Conservation (phyloP, 2,797 vertebrate species). For the Trematomus bernacchii region DNA sequence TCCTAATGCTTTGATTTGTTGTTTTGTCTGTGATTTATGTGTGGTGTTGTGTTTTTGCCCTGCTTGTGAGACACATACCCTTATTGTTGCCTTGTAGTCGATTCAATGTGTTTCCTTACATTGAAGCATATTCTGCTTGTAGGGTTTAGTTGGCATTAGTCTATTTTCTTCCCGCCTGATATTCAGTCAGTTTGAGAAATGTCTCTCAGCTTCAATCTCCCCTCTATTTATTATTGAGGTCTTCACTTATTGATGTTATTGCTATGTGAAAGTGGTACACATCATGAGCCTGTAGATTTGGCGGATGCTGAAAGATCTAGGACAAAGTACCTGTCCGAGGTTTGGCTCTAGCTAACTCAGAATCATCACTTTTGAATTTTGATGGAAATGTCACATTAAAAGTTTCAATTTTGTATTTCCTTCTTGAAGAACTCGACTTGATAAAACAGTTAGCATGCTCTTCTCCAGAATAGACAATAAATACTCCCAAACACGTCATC, state of each 20-base stretch:
- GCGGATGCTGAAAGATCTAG: neutral
- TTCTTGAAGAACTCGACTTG: neutral
- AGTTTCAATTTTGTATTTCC: neutral
- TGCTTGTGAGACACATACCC: neutral
- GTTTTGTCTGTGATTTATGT: neutral
- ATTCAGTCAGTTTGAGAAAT: neutral
- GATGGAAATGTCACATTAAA: slow-evolving; percentile 1
- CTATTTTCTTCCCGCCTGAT: neutral
- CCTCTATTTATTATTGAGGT: neutral
- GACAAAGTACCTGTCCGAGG: neutral
- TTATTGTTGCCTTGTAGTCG: neutral
- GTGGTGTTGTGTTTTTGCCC: neutral
- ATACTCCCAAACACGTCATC: neutral
- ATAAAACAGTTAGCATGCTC: neutral
- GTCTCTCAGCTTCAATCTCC: neutral
- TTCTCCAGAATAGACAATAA: neutral
- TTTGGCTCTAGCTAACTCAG: neutral
- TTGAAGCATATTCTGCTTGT: neutral
- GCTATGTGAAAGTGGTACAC: neutral
- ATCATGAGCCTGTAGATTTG: slow-evolving; percentile 8
- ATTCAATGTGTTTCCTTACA: neutral
- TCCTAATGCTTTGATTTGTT: slow-evolving; percentile 5
- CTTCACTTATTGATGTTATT: slow-evolving; percentile 5
- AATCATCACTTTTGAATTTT: slow-evolving; percentile 13
- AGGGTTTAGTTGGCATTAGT: neutral